phyloP scores from a whole-genome alignment of 2,113 vertebrate species.

The Microcebus jonahi region DNA sequence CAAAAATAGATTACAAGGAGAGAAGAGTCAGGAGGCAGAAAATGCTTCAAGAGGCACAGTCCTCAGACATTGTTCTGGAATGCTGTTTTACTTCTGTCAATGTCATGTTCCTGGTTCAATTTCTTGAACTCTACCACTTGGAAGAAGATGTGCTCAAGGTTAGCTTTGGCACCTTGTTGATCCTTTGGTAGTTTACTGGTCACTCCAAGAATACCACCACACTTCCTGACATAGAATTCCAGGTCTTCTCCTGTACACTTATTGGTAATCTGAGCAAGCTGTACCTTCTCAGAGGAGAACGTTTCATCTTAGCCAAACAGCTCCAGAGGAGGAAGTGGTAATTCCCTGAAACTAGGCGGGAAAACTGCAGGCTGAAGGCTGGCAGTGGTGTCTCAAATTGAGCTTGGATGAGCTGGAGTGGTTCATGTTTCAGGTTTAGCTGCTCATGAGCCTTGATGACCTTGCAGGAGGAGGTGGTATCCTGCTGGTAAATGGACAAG shows the following conservation, averaged over 20 bases:
- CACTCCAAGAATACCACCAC: conserved; percentile 95
- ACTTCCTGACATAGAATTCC: conserved; percentile 96
- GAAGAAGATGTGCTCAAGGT: conserved; percentile 96
- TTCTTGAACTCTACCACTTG: conserved; percentile 99
- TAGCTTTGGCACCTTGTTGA: conserved; percentile 93
- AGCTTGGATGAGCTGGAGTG: conserved; percentile 95
- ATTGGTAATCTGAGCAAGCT: conserved; percentile 96
- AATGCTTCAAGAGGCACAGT: neutral
- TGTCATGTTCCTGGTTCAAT: conserved; percentile 93
- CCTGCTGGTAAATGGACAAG: conserved; percentile 91
- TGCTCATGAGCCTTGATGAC: conserved; percentile 96
- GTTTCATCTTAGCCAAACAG: conserved; percentile 97
- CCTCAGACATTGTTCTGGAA: conserved; percentile 82
- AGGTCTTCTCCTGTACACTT: conserved; percentile 97
- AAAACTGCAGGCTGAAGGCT: conserved; percentile 95
- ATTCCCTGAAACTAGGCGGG: conserved; percentile 92
- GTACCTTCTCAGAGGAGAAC: conserved; percentile 96
- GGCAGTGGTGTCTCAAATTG: conserved; percentile 96
- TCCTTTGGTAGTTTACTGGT: conserved; percentile 93
- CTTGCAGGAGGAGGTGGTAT: conserved; percentile 92
- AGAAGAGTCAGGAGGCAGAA: neutral
- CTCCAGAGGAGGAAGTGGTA: conserved; percentile 94
- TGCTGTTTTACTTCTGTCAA: conserved; percentile 87
- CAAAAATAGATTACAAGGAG: neutral
- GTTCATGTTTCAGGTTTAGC: conserved; percentile 94